Evolutionary conservation across 2,113 vertebrate genomes (phyloP).

Genomic region (Cynopterus brachyotis): DNA sequence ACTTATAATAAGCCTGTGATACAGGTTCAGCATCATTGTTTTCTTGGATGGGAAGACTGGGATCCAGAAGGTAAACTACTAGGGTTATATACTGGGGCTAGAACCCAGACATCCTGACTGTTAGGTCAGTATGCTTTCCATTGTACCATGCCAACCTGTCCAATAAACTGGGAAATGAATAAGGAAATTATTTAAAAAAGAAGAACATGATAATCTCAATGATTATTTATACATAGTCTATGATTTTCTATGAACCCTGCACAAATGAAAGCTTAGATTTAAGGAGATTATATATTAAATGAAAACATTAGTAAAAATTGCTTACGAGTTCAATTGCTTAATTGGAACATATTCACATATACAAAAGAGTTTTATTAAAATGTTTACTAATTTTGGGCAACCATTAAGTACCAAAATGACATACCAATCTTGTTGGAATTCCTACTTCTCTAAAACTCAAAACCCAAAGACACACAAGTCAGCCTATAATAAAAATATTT

Average conservation of each 20-base stretch:
- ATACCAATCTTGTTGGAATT: background rate
- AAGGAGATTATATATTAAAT: slow-evolving; percentile 48
- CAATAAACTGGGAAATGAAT: slow-evolving; percentile 30
- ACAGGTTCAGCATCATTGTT: background rate
- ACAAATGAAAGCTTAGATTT: slow-evolving; percentile 43
- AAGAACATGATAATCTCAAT: background rate
- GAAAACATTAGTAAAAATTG: slow-evolving; percentile 26
- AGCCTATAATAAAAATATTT: slow-evolving; percentile 10
- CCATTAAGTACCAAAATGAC: background rate
- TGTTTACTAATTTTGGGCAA: background rate
- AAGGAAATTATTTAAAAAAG: background rate
- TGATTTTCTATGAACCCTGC: background rate
- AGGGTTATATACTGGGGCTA: background rate
- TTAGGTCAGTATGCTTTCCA: background rate
- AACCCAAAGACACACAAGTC: background rate
- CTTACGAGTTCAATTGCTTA: slow-evolving; percentile 14
- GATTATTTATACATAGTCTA: background rate
- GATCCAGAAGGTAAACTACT: background rate
- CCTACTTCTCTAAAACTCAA: slow-evolving; percentile 20
- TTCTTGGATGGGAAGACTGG: background rate
- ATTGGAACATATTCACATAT: background rate
- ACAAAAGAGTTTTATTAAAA: slow-evolving; percentile 16
- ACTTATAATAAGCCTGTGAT: background rate
- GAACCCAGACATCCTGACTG: background rate
- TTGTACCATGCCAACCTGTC: background rate